Evolutionary conservation across 2,888 invertebrate species (phyloP), one percentile per base, ranked within the genome.

Genomic region (Limnephilus lunatus): DNA sequence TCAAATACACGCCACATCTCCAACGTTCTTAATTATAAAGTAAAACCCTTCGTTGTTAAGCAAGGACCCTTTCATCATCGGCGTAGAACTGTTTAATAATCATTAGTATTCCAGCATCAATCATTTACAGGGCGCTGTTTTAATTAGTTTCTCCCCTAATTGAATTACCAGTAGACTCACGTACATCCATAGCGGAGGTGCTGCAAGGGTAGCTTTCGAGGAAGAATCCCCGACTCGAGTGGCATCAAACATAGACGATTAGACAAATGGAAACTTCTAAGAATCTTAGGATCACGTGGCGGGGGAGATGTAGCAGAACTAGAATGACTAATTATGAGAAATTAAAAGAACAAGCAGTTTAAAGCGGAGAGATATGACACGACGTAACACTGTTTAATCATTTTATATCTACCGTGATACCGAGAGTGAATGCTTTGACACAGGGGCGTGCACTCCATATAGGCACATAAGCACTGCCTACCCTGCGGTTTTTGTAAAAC

Each of bases 101-200:
- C 93, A 93, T 93, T 93, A 93, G 93, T 93, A 92, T 92, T 92
- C 92, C 85, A 89, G 90, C 92, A 93, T 93, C 92, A 93, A 93
- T 93, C 93, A 93, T 93, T 93, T 88, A 93, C 93, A 91, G 93
- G 92, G 92, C 30, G 91, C 93, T 88, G 92, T 93, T 93, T 93
- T 93, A 93, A 93, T 93, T 93, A 93, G 93, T 92, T 92, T 92
- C 92, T 30, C 87, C 93, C 92, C 88, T 93, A 93, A 93, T 93
- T 93, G 93, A 93, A 93, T 93, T 89, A 91, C 48, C 32, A 91
- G 89, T 48, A 90, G 89, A 83, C 91, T 88, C 90, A 89, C 85
- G 88, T 92, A 82, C 68, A 68, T 87, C 89, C 82, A 53, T 48
- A 86, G 81, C 89, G 86, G 48, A 39, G 83, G 35, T 83, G 35